Conservation (phyloP, 2,888 invertebrate species). For the Oscheius sp. region DNA sequence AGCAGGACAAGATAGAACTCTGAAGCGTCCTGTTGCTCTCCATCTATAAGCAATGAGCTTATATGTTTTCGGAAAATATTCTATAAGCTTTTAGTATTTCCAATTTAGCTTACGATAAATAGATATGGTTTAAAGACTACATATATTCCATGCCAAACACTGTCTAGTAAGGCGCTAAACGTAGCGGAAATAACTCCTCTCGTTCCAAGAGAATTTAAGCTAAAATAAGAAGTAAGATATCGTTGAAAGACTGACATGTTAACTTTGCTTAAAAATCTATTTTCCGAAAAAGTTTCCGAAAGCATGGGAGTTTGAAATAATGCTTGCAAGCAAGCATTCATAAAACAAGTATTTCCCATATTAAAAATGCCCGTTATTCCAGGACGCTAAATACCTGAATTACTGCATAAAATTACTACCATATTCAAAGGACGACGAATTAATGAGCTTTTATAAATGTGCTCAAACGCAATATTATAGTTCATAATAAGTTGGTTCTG, state of each 20-base stretch:
- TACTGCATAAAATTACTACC: no score
- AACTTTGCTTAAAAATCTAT: constrained; percentile 43
- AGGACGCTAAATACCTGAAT: neutral
- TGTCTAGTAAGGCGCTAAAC: constrained; percentile 61
- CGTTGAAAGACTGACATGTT: constrained; percentile 50
- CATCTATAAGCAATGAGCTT: constrained; percentile 51
- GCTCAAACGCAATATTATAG: no score
- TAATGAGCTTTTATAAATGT: no score
- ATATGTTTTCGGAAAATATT: constrained; percentile 45
- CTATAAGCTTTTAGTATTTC: constrained; percentile 34
- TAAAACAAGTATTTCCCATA: constrained; percentile 75
- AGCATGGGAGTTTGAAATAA: constrained; percentile 63
- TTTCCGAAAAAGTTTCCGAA: constrained; percentile 47
- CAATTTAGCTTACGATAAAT: constrained; percentile 47
- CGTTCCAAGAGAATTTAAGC: constrained; percentile 55
- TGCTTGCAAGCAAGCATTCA: constrained; percentile 54
- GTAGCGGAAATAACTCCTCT: constrained; percentile 60
- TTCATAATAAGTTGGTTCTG: no score
- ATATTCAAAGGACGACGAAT: no score
- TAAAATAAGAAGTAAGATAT: no score
- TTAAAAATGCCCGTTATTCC: constrained; percentile 72
- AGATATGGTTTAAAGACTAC: constrained; percentile 51
- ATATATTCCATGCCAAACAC: constrained; percentile 57
- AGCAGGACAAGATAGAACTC: constrained; percentile 75
- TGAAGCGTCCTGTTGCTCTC: constrained; percentile 75